Evolutionary conservation across 2,888 invertebrate species (phyloP).

Genomic region (Dione juno): DNA sequence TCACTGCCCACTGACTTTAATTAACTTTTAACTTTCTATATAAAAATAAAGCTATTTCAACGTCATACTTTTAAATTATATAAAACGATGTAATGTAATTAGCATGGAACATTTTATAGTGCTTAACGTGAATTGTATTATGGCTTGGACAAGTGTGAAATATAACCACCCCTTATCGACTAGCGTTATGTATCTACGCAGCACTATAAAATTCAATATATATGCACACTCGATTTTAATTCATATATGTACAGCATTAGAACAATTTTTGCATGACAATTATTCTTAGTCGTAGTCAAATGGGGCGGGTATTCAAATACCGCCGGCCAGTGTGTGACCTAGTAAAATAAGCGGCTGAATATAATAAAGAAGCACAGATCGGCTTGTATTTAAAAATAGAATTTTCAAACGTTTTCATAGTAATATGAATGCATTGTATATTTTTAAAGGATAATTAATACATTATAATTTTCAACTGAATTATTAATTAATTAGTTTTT

Average conservation of each 20-base stretch:
- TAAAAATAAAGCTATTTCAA: too few species aligned
- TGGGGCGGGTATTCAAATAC: slow-evolving; percentile 40
- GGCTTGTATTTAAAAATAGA: slow-evolving; percentile 29
- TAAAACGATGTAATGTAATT: slow-evolving; percentile 29
- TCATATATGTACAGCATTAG: slow-evolving; percentile 10
- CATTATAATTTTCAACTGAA: too few species aligned
- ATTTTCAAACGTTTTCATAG: slow-evolving; percentile 11
- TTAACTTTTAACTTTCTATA: too few species aligned
- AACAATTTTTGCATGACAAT: slow-evolving; percentile 27
- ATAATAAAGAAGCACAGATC: slow-evolving; percentile 43
- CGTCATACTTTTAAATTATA: background rate
- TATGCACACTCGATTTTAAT: slow-evolving; percentile 13
- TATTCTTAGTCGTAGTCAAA: slow-evolving; percentile 26
- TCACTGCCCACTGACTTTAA: too few species aligned
- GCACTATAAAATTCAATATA: slow-evolving; percentile 13
- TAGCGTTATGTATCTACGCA: slow-evolving; percentile 49
- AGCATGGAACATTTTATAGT: slow-evolving; percentile 39
- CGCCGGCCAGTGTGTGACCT: slow-evolving; percentile 63
- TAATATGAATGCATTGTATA: background rate
- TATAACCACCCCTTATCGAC: slow-evolving; percentile 66
- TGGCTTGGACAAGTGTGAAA: slow-evolving; percentile 43
- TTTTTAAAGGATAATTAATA: too few species aligned
- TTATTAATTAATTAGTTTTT: too few species aligned
- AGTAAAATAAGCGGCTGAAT: slow-evolving; percentile 58
- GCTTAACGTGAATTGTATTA: slow-evolving; percentile 44